Evolutionary conservation across 2,888 invertebrate species (phyloP).

Genomic region (Aphelenchoides bicaudatus): DNA sequence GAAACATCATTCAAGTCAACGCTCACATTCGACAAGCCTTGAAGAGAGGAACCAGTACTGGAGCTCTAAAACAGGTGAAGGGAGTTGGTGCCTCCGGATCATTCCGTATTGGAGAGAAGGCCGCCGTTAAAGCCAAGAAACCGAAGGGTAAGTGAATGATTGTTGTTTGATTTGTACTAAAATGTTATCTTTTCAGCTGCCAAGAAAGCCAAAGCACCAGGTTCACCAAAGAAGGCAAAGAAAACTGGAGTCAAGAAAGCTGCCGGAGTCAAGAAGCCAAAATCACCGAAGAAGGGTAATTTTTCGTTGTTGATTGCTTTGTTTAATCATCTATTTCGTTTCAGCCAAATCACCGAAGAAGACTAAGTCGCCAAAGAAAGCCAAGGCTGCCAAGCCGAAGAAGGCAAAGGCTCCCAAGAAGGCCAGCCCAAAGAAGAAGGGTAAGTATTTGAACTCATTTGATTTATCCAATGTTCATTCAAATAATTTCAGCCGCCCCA

Average conservation of each 20-base stretch:
- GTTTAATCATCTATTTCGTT: no score
- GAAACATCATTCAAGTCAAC: constrained; percentile 52
- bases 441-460: no score
- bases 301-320: no score
- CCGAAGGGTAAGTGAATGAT: constrained; percentile 20
- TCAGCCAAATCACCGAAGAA: constrained; percentile 18
- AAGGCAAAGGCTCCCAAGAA: constrained; percentile 37
- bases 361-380: constrained; percentile 21
- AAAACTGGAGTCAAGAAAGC: constrained; percentile 12
- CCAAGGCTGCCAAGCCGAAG: constrained; percentile 23
- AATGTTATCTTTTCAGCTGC: constrained; percentile 24
- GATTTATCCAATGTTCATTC: no score
- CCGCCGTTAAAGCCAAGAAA: constrained; percentile 28
- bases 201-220: not conserved
- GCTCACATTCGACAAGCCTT: constrained; percentile 62
- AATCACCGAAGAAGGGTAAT: constrained; percentile 28
- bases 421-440: no score
- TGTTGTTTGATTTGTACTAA: constrained; percentile 4
- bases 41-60: constrained; percentile 61
- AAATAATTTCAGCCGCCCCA: constrained; percentile 29
- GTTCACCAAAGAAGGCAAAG: constrained; percentile 11
- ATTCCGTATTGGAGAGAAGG: constrained; percentile 38
- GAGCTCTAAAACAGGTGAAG: constrained; percentile 61
- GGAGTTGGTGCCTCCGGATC: constrained; percentile 47
- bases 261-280: constrained; percentile 24